phyloP scores from a whole-genome alignment of 2,113 vertebrate genomes.

The Mormoops blainvillei region DNA sequence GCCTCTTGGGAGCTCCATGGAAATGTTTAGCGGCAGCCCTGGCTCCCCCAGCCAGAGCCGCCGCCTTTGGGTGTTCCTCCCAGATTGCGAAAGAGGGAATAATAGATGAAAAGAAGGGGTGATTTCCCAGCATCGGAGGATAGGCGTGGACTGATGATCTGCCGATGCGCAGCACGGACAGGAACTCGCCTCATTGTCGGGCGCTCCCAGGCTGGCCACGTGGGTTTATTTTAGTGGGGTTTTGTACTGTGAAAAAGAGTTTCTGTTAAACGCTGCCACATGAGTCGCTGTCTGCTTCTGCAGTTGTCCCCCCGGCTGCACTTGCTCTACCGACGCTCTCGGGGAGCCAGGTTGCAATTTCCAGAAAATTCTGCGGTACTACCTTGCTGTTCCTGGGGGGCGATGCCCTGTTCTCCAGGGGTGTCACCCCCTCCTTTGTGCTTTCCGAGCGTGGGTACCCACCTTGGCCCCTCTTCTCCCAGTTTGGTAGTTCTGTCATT shows the following conservation, averaged over 20 bases:
- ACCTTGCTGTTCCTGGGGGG: neutral
- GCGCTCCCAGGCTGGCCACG: neutral
- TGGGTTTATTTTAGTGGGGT: neutral
- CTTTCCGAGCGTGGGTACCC: neutral
- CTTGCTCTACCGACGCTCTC: neutral
- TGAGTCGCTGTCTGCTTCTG: neutral
- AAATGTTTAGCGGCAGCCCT: neutral
- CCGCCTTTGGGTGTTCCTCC: too few species aligned
- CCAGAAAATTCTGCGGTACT: neutral
- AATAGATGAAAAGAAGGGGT: neutral
- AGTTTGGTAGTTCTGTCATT: accelerated
- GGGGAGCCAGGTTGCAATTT: neutral
- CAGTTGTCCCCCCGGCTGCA: neutral
- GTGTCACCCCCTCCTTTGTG: too few species aligned
- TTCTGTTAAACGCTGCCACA: neutral
- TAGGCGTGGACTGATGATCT: accelerated
- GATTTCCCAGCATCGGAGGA: neutral
- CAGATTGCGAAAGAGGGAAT: neutral
- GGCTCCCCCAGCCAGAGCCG: neutral
- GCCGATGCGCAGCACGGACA: accelerated
- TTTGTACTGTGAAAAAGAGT: neutral
- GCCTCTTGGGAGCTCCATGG: neutral
- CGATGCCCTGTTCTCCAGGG: neutral
- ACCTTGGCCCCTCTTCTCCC: too few species aligned
- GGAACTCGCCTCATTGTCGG: neutral